Percentiles rank a stretch among this genome's conserved stretches.
phyloP scores from a whole-genome alignment of 2,113 vertebrate species.

The Chloebia gouldiae region DNA sequence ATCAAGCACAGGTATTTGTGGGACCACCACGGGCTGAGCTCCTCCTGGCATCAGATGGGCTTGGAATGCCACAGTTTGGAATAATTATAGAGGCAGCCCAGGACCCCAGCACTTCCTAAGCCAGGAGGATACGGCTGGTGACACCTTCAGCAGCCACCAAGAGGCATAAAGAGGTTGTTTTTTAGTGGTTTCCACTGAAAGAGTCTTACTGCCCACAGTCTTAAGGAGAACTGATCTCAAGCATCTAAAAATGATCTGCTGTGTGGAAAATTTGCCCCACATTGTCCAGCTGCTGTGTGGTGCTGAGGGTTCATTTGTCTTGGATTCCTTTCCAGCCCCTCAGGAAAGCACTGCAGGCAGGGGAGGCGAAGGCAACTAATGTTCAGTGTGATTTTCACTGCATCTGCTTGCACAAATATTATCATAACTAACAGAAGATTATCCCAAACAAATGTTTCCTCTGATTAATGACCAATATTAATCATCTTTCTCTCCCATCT shows the following conservation, averaged over 20 bases:
- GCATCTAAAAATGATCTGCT: not conserved
- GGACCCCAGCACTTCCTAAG: not conserved
- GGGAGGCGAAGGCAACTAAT: not conserved
- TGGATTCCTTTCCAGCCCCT: constrained; percentile 5
- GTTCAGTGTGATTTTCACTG: constrained; percentile 32
- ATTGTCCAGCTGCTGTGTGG: not conserved
- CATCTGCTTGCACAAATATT: constrained; percentile 55
- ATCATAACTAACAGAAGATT: constrained; percentile 25
- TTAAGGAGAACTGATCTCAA: not conserved
- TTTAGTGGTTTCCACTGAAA: not conserved
- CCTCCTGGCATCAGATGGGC: not conserved
- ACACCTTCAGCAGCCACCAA: not conserved
- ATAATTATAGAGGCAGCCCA: not conserved
- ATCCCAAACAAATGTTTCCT: constrained; percentile 54
- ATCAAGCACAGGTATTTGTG: constrained; percentile 92
- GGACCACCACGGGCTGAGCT: not conserved
- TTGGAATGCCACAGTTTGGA: not conserved
- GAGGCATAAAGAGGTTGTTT: not conserved
- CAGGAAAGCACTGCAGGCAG: not conserved
- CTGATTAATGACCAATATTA: constrained; percentile 65
- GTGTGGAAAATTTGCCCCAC: not conserved
- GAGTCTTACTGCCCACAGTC: not conserved
- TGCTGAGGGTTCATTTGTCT: constrained; percentile 16
- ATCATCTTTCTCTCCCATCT: constrained; percentile 55
- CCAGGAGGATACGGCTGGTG: not conserved